Evolutionary conservation across 2,888 invertebrate genomes (phyloP).

Genomic region (Athripsodes cinereus): DNA sequence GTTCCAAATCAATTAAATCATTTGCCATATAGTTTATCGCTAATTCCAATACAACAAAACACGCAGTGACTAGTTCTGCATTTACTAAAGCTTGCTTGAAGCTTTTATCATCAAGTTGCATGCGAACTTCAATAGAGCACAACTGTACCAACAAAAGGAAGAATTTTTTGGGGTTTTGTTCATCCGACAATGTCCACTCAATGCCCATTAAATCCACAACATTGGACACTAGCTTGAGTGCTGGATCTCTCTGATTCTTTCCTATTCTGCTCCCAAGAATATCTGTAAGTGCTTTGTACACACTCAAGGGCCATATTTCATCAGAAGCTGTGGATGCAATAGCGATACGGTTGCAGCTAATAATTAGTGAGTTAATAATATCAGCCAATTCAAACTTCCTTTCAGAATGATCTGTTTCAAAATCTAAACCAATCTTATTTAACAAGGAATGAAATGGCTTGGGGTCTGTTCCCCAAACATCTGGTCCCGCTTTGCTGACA

Average conservation of each 20-base stretch:
- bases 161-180: slow-evolving; percentile 72
- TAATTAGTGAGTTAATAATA: slow-evolving; percentile 68
- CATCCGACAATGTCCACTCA: slow-evolving; percentile 77
- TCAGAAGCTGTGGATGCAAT: slow-evolving; percentile 58
- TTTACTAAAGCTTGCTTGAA: slow-evolving; percentile 72
- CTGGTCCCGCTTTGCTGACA: slow-evolving; percentile 63
- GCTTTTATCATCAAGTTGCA: slow-evolving; percentile 85
- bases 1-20: slow-evolving; percentile 77
- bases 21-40: slow-evolving; percentile 74
- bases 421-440: slow-evolving; percentile 78
- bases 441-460: slow-evolving; percentile 76
- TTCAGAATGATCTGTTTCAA: slow-evolving; percentile 83
- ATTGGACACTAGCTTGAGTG: slow-evolving; percentile 74
- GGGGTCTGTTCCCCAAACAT: slow-evolving; percentile 72
- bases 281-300: slow-evolving; percentile 76
- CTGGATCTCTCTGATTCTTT: slow-evolving; percentile 83
- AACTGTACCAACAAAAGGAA: slow-evolving; percentile 78
- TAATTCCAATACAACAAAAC: slow-evolving; percentile 75
- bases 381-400: slow-evolving; percentile 84
- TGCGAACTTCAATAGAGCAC: slow-evolving; percentile 87
- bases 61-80: slow-evolving; percentile 73
- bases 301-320: slow-evolving; percentile 75
- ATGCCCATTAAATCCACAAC: slow-evolving; percentile 76
- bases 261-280: slow-evolving; percentile 83
- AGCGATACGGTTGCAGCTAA: slow-evolving; percentile 63